Conservation (phyloP, 2,113 vertebrate species). For the Bettongia penicillata region DNA sequence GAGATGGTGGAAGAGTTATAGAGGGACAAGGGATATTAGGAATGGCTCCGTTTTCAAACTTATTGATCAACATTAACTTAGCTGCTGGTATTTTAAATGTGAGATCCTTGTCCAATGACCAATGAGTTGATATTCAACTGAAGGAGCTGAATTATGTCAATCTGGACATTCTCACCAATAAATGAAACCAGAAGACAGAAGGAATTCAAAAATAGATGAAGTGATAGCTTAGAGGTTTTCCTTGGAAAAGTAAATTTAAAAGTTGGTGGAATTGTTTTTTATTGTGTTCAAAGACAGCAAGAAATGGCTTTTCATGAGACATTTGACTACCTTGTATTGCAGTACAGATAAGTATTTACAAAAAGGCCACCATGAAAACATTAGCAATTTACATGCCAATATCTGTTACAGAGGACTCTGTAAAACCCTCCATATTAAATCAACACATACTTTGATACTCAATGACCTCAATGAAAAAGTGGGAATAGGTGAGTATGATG, state of each 20-base stretch:
- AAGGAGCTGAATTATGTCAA: not conserved
- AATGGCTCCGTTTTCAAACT: not conserved
- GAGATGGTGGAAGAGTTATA: not conserved
- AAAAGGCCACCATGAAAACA: not conserved
- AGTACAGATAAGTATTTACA: not conserved
- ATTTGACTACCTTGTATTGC: not conserved
- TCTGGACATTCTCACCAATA: not conserved
- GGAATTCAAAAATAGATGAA: not conserved
- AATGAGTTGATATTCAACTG: not conserved
- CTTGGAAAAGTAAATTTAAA: not conserved
- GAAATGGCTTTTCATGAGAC: not conserved
- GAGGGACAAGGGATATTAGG: not conserved
- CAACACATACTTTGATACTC: not conserved
- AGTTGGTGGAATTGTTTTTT: not conserved
- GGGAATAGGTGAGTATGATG: not conserved
- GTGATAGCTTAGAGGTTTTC: not conserved
- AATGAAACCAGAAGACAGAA: not conserved
- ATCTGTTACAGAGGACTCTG: not conserved
- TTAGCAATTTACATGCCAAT: not conserved
- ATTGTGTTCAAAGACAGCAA: not conserved
- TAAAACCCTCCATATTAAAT: not conserved
- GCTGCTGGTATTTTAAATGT: not conserved
- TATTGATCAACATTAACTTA: not conserved
- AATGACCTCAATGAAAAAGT: not conserved
- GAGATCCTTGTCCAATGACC: not conserved